phyloP scores from a whole-genome alignment of 2,888 invertebrate species.

The Mesochorus sp. region DNA sequence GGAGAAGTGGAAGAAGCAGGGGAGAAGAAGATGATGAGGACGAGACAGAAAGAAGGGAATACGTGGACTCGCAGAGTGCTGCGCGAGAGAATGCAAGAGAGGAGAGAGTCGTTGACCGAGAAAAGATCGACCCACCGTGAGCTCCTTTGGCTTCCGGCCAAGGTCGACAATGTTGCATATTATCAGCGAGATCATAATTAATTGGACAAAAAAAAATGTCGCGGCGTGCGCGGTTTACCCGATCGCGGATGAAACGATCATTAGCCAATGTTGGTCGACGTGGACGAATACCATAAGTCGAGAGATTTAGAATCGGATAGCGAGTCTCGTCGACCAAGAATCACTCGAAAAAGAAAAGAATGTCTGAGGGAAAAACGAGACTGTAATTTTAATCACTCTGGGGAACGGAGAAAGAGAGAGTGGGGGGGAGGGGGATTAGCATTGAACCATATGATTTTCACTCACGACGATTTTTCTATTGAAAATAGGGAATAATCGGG shows the following conservation, averaged over 20 bases:
- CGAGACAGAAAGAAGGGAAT: slow-evolving; percentile 20
- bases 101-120: slow-evolving; percentile 62
- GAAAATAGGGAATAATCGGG: background rate
- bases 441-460: background rate
- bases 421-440: background rate
- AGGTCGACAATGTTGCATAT: slow-evolving; percentile 60
- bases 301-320: slow-evolving; percentile 15
- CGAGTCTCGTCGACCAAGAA: background rate
- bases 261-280: slow-evolving; percentile 24
- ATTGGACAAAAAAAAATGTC: slow-evolving; percentile 55
- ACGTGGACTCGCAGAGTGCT: slow-evolving; percentile 14
- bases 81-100: slow-evolving; percentile 3
- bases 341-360: background rate
- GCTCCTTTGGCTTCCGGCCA: slow-evolving; percentile 58
- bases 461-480: background rate
- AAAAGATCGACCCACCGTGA: slow-evolving; percentile 59
- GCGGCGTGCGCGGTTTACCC: slow-evolving; percentile 36
- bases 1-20: slow-evolving; percentile 12
- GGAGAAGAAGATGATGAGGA: slow-evolving; percentile 20
- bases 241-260: slow-evolving; percentile 37
- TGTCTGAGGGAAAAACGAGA: background rate
- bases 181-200: slow-evolving; percentile 63
- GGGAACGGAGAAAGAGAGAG: too few relatives aligned
- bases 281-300: slow-evolving; percentile 35
- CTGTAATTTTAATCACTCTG: slow-evolving; percentile 47